Evolutionary conservation across 2,888 invertebrate species (phyloP).

Genomic region (Orthosia gothica): DNA sequence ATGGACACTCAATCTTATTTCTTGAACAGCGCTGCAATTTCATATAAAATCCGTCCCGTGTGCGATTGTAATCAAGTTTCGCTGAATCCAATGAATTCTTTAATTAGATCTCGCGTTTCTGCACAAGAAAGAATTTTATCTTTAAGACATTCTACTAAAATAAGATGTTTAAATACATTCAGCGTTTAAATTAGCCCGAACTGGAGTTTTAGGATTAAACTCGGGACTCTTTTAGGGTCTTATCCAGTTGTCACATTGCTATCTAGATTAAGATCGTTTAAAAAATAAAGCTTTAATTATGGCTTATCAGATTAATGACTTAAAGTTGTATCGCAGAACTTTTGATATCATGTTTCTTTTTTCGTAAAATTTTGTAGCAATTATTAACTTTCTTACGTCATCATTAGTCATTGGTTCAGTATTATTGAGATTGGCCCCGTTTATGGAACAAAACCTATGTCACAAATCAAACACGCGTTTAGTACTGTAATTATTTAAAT

Average conservation of each 20-base stretch:
- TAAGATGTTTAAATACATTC: slow-evolving; percentile 40
- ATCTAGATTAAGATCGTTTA: slow-evolving; percentile 3
- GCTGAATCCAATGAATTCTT: slow-evolving; percentile 47
- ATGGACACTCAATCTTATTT: slow-evolving; percentile 9
- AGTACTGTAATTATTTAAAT: too few relatives aligned
- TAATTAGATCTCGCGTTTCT: slow-evolving; percentile 52
- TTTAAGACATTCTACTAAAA: slow-evolving; percentile 47
- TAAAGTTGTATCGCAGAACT: not conserved
- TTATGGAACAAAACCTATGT: too few relatives aligned
- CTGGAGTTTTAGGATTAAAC: slow-evolving; percentile 8
- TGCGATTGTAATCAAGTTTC: slow-evolving; percentile 50
- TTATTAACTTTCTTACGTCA: too few relatives aligned
- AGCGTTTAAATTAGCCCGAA: slow-evolving; percentile 47
- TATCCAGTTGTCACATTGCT: not conserved
- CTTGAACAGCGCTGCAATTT: slow-evolving; percentile 30
- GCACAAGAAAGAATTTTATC: slow-evolving; percentile 38
- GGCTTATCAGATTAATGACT: not conserved
- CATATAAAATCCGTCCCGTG: slow-evolving; percentile 31
- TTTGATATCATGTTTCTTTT: not conserved
- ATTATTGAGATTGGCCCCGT: too few relatives aligned
- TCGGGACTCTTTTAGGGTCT: not conserved
- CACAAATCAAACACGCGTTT: too few relatives aligned
- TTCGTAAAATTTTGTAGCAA: too few relatives aligned
- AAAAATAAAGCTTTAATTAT: slow-evolving; percentile 8
- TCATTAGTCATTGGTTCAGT: too few relatives aligned